phyloP scores from a whole-genome alignment of 2,888 invertebrate genomes.

The Scotopteryx bipunctaria region DNA sequence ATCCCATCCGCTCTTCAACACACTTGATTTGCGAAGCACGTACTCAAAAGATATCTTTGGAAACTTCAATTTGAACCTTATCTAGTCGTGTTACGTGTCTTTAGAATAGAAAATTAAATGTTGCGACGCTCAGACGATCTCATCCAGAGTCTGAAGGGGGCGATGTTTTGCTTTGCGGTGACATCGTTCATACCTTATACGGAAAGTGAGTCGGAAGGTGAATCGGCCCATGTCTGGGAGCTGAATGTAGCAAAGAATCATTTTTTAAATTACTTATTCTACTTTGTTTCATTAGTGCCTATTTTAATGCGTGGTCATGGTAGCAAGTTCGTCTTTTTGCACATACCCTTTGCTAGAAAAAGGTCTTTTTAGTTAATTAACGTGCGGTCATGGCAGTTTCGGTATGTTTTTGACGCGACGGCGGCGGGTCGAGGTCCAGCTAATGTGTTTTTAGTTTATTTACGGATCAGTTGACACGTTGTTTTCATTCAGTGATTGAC shows the following conservation, averaged over 20 bases:
- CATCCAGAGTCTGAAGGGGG: slow-evolving; percentile 57
- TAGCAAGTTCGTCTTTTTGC: slow-evolving; percentile 60
- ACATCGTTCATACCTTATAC: slow-evolving; percentile 66
- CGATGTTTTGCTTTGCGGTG: slow-evolving; percentile 72
- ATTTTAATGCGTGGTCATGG: slow-evolving; percentile 61
- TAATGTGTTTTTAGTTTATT: slow-evolving; percentile 27
- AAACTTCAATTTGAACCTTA: slow-evolving; percentile 52
- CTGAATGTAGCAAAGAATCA: slow-evolving; percentile 51
- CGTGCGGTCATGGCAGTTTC: slow-evolving; percentile 57
- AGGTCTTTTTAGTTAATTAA: slow-evolving; percentile 70
- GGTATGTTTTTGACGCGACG: slow-evolving; percentile 48
- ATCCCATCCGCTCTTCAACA: slow-evolving; percentile 75
- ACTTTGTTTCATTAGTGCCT: not conserved
- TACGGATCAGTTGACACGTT: not conserved
- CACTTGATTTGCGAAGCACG: slow-evolving; percentile 82
- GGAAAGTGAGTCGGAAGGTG: slow-evolving; percentile 66
- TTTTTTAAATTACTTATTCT: no score
- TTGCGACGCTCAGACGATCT: slow-evolving; percentile 59
- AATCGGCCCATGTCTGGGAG: slow-evolving; percentile 61
- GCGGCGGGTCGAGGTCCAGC: slow-evolving; percentile 20
- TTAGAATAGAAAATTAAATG: slow-evolving; percentile 39
- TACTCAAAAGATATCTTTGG: slow-evolving; percentile 48
- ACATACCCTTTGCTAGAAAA: slow-evolving; percentile 58
- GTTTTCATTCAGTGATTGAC: no score
- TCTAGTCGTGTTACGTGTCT: slow-evolving; percentile 44